A percentile compares a stretch with the other conserved stretches of the same genome.
Conservation (phyloP, 2,113 vertebrate genomes). For the Cebus imitator region DNA sequence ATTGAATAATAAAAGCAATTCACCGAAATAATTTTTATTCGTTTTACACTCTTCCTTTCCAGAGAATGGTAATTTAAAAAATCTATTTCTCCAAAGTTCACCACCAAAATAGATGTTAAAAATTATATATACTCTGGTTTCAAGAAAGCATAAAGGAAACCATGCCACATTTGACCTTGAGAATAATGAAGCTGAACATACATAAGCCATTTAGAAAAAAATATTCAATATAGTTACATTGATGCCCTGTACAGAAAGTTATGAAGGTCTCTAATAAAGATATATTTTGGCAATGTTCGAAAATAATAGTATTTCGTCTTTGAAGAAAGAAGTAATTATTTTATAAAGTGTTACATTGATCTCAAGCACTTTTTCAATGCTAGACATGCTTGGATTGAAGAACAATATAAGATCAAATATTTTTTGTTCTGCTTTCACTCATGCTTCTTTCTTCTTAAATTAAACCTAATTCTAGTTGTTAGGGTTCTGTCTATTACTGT, state of each 20-base stretch:
- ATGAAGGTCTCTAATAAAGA: not conserved
- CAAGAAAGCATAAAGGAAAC: constrained; percentile 35
- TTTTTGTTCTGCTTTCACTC: constrained; percentile 45
- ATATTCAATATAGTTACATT: not conserved
- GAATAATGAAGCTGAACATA: constrained; percentile 35
- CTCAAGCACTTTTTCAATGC: not conserved
- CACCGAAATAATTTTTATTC: constrained; percentile 58
- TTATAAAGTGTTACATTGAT: constrained; percentile 38
- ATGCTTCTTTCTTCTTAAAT: constrained; percentile 29
- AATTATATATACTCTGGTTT: not conserved
- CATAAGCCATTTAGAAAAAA: not conserved
- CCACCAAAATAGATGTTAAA: constrained; percentile 46
- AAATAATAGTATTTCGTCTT: constrained; percentile 53
- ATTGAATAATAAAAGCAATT: constrained; percentile 45
- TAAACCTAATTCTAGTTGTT: constrained; percentile 48
- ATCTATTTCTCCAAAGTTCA: constrained; percentile 40
- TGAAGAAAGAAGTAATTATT: constrained; percentile 52
- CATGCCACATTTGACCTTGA: constrained; percentile 20
- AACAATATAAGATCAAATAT: constrained; percentile 48
- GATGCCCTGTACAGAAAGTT: not conserved
- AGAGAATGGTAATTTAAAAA: constrained; percentile 25
- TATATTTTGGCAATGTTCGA: not conserved
- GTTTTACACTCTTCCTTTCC: constrained; percentile 36
- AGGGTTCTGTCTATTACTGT: not conserved
- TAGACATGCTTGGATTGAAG: constrained; percentile 8